Base-by-base conservation (phyloP, 2,888 invertebrate species). In the Drosophila lutescens region DNA sequence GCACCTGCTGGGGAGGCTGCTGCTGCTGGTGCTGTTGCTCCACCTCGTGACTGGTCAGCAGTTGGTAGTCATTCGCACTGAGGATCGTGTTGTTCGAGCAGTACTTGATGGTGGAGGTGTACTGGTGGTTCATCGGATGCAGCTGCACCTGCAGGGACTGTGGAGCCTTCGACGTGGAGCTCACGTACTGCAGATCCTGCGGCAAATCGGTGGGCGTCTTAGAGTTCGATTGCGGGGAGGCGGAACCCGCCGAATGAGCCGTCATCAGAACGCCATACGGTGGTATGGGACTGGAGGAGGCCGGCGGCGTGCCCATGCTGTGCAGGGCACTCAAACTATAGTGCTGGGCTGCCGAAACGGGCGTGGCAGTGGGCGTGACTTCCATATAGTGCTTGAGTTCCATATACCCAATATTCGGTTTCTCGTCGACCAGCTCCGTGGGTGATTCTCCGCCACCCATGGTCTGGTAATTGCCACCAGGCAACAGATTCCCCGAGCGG, bases 51-150 rank as follows among this genome's bases (percentile, higher is more conserved):
- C 70, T 67, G 30, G 85, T 59, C 75, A 78, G 46, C 53, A 78
- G 67, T 46, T 87, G 71, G 55, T 85, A 90, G 17, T 89, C 91
- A 12, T 84, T 61, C 26, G 79, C 80, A 70, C 77, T 89, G n/a
- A 90, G 79, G n/a, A 88, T 89, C 9, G 89, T 80, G 57, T 90
- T 91, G 60, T 91, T 92, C 23, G 91, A 89, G 57, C 92, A 92
- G 66, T 91, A 92, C 77, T 92, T 92, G 10, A 92, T 92, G 10
- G 92, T 92, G 23, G 92, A 91, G 0, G 92, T 77, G 59, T 92
- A 91, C 50, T 92, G 92, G 72, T 91, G 88, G 73, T 87, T 91
- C 58, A 89, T 71, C n/a, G 80, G 77, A 40, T 77, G 80, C 8
- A 86, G 53, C 20, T 86, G 73, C 59, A 89, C 57, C 23, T 79